Conservation (phyloP, 2,113 vertebrate species). For the Telmatochromis sp. region DNA sequence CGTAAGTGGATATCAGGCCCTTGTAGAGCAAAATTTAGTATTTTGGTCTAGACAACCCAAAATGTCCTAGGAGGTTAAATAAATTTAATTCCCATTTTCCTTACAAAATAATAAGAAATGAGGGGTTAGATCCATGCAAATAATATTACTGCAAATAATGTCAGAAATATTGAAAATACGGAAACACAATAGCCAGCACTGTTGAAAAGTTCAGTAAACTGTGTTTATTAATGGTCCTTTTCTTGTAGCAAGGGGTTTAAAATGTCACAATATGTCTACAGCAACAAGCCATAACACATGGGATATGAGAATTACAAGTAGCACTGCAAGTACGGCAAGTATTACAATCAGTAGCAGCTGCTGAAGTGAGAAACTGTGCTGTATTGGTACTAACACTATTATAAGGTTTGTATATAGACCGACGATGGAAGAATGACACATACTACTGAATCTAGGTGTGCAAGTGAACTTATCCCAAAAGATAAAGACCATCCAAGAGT, state of each 20-base stretch:
- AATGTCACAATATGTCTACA: constrained; percentile 53
- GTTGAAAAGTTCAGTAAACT: constrained; percentile 29
- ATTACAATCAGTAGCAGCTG: constrained; percentile 14
- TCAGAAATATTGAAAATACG: neutral
- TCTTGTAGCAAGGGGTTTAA: constrained; percentile 16
- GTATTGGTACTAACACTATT: constrained; percentile 5
- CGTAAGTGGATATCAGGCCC: neutral
- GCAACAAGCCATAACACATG: constrained; percentile 42
- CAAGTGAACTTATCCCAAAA: neutral
- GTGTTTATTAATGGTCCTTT: constrained; percentile 49
- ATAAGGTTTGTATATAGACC: neutral
- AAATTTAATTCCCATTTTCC: neutral
- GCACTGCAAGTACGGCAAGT: constrained; percentile 39
- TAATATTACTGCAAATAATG: neutral
- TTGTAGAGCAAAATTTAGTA: neutral
- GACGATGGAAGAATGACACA: neutral
- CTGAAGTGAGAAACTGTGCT: neutral
- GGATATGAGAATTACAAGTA: constrained; percentile 30
- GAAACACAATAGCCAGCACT: neutral
- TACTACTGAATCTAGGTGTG: neutral
- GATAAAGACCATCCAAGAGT: neutral
- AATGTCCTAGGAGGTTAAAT: neutral
- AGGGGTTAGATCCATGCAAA: neutral
- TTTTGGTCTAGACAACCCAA: neutral
- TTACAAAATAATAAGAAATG: neutral